Evolutionary conservation across 2,113 vertebrate genomes (phyloP).

Genomic region (Ranitomeya imitator): DNA sequence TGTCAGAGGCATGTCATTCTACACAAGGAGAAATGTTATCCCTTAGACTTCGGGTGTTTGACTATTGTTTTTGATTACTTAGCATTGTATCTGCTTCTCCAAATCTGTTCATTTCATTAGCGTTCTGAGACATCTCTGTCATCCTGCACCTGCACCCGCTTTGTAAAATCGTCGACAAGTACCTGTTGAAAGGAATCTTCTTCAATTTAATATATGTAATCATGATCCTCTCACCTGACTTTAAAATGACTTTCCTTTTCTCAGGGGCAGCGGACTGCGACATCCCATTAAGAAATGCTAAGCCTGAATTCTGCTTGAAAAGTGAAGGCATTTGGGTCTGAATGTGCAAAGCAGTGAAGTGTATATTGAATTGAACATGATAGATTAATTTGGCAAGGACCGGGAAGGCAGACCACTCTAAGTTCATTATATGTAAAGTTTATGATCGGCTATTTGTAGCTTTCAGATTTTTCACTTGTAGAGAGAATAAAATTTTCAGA

Average conservation of each 20-base stretch:
- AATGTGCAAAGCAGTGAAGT: conserved; percentile 22
- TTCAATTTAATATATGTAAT: conserved; percentile 9
- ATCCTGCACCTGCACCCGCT: neutral
- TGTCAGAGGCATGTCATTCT: too few species aligned
- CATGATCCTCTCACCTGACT: conserved; percentile 10
- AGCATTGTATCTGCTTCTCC: neutral
- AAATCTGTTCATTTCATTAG: neutral
- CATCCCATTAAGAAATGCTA: conserved; percentile 33
- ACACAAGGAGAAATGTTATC: too few species aligned
- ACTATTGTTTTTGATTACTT: neutral
- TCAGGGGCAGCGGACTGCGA: neutral
- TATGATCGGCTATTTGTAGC: neutral
- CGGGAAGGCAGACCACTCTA: neutral
- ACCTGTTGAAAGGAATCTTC: conserved; percentile 6
- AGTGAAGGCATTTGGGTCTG: conserved; percentile 30
- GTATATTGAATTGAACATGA: conserved; percentile 28
- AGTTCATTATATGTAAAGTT: conserved; percentile 19
- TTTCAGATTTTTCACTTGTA: neutral
- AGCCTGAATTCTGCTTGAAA: conserved; percentile 13
- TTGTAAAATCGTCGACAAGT: conserved; percentile 5
- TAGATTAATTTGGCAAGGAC: conserved; percentile 16
- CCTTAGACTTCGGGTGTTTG: too few species aligned
- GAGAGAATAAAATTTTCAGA: neutral
- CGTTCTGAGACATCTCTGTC: neutral
- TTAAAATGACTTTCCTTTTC: conserved; percentile 27